phyloP scores from a whole-genome alignment of 2,797 vertebrate species.

The Myotis myotis region DNA sequence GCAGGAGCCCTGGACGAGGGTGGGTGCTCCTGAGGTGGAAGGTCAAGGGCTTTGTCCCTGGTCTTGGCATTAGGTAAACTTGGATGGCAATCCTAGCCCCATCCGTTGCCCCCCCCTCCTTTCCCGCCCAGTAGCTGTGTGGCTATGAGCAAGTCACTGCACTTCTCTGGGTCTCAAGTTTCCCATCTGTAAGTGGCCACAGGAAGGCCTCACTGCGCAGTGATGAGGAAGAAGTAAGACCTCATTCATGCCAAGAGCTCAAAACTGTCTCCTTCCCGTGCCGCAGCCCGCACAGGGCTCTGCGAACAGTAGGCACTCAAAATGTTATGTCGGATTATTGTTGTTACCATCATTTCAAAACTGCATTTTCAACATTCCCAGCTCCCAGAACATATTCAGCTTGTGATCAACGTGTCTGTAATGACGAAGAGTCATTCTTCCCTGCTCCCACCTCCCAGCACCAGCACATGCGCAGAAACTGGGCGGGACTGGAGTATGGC shows the following conservation, averaged over 20 bases:
- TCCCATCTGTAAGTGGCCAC: background rate
- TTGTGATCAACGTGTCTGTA: background rate
- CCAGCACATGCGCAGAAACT: background rate
- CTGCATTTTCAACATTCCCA: background rate
- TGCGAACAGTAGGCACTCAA: background rate
- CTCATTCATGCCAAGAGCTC: background rate
- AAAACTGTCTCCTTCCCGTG: background rate
- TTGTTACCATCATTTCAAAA: background rate
- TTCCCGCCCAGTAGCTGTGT: background rate
- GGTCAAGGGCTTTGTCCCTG: background rate
- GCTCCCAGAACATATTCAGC: background rate
- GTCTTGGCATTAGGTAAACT: background rate
- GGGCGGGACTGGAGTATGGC: background rate
- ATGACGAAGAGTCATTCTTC: background rate
- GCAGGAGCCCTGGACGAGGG: background rate
- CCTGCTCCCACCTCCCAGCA: background rate
- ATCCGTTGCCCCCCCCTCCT: too few relatives aligned
- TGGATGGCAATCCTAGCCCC: background rate
- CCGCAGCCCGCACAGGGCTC: background rate
- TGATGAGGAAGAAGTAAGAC: background rate
- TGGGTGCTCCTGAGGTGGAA: background rate
- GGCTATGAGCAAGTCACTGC: background rate
- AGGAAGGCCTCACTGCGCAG: background rate
- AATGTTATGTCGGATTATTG: background rate
- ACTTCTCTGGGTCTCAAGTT: background rate